These are phyloP conservation scores for Drosophila tani DNA, from an alignment of 1,140 invertebrate species.

Conservation along the genomic window DNA sequence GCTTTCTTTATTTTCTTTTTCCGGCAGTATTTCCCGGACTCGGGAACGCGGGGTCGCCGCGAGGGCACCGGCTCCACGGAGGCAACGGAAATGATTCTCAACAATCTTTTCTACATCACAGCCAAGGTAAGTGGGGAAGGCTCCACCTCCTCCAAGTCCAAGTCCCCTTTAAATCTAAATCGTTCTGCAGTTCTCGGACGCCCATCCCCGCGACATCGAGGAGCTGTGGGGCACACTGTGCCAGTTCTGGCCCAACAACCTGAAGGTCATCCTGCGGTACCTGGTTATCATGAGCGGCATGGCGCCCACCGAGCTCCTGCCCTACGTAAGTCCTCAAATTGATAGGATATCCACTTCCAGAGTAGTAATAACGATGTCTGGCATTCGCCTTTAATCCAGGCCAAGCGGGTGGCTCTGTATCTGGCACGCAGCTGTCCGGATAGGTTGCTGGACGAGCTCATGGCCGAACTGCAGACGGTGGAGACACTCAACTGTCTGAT, in stretches of 20 bases:
- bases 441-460: conserved; percentile 97
- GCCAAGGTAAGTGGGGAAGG: conserved; percentile 90
- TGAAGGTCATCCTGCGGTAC: conserved; percentile 99
- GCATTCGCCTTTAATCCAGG: conserved; percentile 86
- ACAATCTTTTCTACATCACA: conserved; percentile 99
- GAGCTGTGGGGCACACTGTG: conserved; percentile 98
- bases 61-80: conserved; percentile 99
- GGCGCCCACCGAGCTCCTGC: conserved; percentile 95
- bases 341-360: neutral
- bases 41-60: conserved; percentile 88
- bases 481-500: conserved; percentile 98
- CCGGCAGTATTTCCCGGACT: conserved; percentile 90
- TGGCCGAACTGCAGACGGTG: conserved; percentile 98
- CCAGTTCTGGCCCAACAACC: conserved; percentile 97
- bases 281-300: conserved; percentile 98
- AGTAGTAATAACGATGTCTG: neutral
- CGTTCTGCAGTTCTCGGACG: conserved; percentile 93
- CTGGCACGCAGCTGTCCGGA: conserved; percentile 95
- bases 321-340: conserved; percentile 89
- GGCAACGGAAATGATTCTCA: conserved; percentile 99
- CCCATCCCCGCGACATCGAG: conserved; percentile 97
- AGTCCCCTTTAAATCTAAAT: conserved; percentile 3
- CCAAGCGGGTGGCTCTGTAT: conserved; percentile 97
- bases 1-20: conserved; percentile 16
- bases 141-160: neutral